These are phyloP conservation scores for Dioctria linearis DNA, from an alignment of 2,888 invertebrate genomes.

Conservation along the genomic window DNA sequence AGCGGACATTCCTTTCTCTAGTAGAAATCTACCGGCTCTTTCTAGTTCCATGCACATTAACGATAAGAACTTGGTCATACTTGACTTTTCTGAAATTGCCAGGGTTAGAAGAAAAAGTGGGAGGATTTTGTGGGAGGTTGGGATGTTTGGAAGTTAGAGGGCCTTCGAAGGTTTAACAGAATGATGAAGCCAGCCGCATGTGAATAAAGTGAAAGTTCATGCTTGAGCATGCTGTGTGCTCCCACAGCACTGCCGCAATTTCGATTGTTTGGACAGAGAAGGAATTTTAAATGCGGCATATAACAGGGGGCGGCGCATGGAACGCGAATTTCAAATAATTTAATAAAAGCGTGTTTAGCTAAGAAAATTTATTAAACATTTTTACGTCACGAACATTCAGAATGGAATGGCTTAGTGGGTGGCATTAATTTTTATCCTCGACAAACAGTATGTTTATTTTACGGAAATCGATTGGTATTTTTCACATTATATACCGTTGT, in stretches of 20 bases:
- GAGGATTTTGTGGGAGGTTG: not conserved
- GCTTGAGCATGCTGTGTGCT: not conserved
- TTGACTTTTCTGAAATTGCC: constrained; percentile 19
- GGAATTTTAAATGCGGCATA: constrained; percentile 42
- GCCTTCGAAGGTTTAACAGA: not conserved
- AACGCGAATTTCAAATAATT: constrained; percentile 22
- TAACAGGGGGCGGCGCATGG: constrained; percentile 11
- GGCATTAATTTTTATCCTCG: too few species aligned
- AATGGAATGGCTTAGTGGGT: not conserved
- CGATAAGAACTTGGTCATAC: constrained; percentile 35
- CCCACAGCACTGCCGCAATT: constrained; percentile 23
- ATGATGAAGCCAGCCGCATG: not conserved
- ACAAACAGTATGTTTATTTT: too few species aligned
- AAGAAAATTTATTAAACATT: constrained; percentile 39
- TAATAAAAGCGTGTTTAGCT: constrained; percentile 28
- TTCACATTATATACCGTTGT: too few species aligned
- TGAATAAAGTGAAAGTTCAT: constrained; percentile 28
- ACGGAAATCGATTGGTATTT: too few species aligned
- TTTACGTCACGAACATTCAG: not conserved
- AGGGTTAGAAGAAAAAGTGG: not conserved
- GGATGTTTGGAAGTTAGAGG: not conserved
- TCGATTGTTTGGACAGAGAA: constrained; percentile 6
- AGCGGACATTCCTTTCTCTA: too few species aligned
- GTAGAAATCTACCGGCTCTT: too few species aligned
- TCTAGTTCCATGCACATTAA: not conserved